These are phyloP conservation scores for Diachasma alloeum DNA, from an alignment of 1,140 invertebrate genomes.

Conservation along the genomic window DNA sequence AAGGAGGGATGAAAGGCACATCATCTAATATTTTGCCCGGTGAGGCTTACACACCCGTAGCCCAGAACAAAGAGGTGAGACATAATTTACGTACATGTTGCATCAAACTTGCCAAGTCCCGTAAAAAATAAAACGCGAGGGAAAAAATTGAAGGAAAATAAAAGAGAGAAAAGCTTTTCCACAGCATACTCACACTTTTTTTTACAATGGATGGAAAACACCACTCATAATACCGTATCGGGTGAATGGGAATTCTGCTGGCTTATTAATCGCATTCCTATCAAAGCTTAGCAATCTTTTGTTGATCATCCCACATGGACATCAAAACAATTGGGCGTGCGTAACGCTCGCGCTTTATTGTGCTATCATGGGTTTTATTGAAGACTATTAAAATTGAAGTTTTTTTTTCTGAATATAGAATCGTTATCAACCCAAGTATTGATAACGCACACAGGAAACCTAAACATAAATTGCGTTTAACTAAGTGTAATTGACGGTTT, in stretches of 20 bases:
- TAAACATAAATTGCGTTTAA: no score
- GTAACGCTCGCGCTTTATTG: neutral
- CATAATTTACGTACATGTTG: neutral
- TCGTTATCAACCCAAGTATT: no score
- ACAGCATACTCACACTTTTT: neutral
- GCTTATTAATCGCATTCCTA: constrained; percentile 2
- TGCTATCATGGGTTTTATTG: neutral
- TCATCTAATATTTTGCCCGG: neutral
- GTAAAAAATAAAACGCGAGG: neutral
- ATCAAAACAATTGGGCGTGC: neutral
- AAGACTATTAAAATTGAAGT: neutral
- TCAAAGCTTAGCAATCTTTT: neutral
- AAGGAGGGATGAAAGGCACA: neutral
- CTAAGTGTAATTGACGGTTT: no score
- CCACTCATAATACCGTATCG: neutral
- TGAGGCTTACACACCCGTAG: neutral
- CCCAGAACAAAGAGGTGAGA: neutral
- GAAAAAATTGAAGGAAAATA: neutral
- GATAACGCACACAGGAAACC: no score
- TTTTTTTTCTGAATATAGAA: neutral
- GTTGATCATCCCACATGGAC: neutral
- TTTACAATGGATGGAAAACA: neutral
- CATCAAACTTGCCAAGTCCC: neutral
- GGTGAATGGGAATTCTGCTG: neutral
- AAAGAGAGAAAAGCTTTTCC: neutral